Evolutionary conservation across 2,888 invertebrate species (phyloP), one percentile per base, ranked within the genome.

Genomic region (Watsonalla cultraria): DNA sequence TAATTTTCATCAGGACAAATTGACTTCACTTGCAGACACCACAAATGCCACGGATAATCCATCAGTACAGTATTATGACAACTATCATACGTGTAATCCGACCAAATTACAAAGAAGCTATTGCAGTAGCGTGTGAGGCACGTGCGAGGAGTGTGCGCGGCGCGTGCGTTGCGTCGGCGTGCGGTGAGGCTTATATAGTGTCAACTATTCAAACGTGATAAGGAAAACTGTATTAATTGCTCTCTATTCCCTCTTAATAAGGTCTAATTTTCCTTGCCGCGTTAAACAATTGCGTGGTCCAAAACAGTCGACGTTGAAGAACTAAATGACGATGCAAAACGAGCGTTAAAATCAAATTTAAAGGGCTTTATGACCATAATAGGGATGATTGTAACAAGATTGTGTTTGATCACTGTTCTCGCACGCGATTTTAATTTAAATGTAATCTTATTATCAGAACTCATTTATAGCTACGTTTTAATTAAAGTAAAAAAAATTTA

Each of bases 1-100:
- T 4, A 24, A 24, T 2, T 24, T 24, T 24, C 24, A 24, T 24
- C 4, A 11, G 11, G 11, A 42, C 42, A 11, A 42, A 42, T 8
- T 8, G 42, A 42, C 42, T 42, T 11, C 9, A 8, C 37, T 11
- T 2, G 42, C 11, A 11, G 11, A 11, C 42, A 42, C 2, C 11
- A 42, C 42, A 42, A n/a, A 42, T 42, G 0, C 42, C 42, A 11
- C 42, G 42, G 49, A 14, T 49, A 35, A 48, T 37, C 13, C 37
- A 5, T 49, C 15, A 6, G 39, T 42, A 9, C 24, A 24, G 24
- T 24, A 11, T 42, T 42, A 14, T 37, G 39, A 59, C 65, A 65
- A 66, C 66, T 56, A 66, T 65, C 64, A 64, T 53, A 51, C 56
- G 53, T 57, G 57, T 65, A 59, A 66, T 59, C 66, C 55, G 60